Base-by-base conservation (phyloP, 2,113 vertebrate species). In the Eclectus roratus region DNA sequence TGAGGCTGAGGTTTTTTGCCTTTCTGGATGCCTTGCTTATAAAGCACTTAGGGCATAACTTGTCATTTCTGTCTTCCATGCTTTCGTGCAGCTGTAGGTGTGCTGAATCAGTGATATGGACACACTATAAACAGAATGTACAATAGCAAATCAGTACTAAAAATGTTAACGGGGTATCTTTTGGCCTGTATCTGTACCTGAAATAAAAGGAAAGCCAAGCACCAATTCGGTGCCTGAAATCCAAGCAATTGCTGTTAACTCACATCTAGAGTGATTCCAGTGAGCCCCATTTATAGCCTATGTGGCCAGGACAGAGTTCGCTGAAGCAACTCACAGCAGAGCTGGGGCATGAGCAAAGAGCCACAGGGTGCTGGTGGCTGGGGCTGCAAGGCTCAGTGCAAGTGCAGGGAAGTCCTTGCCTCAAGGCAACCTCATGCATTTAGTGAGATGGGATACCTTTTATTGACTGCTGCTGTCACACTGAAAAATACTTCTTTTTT, bases 391-490 rank as follows among this genome's bases (percentile, higher is more conserved):
- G 24, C 52, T n/a, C 17, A 18, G 3, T 15, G 28, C 21, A 39
- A 41, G 39, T 19, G 31, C n/a, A 63, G 50, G 41, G 21, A 31
- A n/a, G 23, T 55, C n/a, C 18, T 24, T 29, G 11, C 44, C 53
- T 80, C 24, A 39, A 46, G 39, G 33, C 5, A 4, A 1, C 0
- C 0, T 43, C 29, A 13, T 46, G 2, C 25, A 15, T 76, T 76
- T 35, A 31, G 25, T 33, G 52, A 72, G 43, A 5, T 76, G 43
- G 15, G 8, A 39, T 60, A 29, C 18, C 4, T 3, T 25, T 29
- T 87, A 66, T 46, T 70, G 16, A 28, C 19, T 60, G 17, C 43
- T 89, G 1, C 43, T 78, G 13, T 73, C 60, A 69, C 9, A 7
- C 25, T 13, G 37, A 61, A 79, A 85, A 85, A 41, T 35, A 8